These are phyloP conservation scores for Xerus inauris DNA, from an alignment of 2,113 vertebrate species.

Conservation along the genomic window DNA sequence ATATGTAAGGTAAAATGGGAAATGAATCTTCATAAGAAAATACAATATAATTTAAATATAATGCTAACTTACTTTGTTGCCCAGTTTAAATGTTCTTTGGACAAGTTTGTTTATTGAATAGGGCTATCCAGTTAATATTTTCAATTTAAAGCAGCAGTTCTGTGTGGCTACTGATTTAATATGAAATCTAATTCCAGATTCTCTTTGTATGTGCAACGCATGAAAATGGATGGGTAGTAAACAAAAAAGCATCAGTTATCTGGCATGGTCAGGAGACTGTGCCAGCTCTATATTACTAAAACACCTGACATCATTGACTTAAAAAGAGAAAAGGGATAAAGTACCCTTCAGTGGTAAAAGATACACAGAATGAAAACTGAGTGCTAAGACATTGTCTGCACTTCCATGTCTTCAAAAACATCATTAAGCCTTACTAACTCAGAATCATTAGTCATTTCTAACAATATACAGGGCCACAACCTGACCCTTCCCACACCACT, in stretches of 20 bases:
- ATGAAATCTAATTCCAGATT: not conserved
- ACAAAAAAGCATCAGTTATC: not conserved
- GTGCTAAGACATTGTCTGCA: not conserved
- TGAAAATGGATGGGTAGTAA: not conserved
- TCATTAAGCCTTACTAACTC: not conserved
- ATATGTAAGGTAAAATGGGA: not conserved
- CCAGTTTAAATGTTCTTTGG: not conserved
- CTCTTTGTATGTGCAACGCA: not conserved
- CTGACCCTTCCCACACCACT: not conserved
- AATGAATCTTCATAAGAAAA: constrained; percentile 11
- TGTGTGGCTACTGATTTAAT: not conserved
- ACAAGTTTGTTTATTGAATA: not conserved
- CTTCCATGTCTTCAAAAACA: not conserved
- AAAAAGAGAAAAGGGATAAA: not conserved
- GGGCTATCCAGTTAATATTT: not conserved
- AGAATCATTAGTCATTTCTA: not conserved
- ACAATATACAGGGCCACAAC: not conserved
- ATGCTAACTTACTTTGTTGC: not conserved
- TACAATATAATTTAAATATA: not conserved
- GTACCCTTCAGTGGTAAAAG: not conserved
- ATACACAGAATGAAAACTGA: not conserved
- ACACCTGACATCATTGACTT: not conserved
- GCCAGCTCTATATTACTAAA: not conserved
- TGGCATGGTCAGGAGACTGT: not conserved
- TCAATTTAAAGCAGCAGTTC: not conserved